Evolutionary conservation across 2,797 vertebrate genomes (phyloP).

Genomic region (Erethizon dorsatum): DNA sequence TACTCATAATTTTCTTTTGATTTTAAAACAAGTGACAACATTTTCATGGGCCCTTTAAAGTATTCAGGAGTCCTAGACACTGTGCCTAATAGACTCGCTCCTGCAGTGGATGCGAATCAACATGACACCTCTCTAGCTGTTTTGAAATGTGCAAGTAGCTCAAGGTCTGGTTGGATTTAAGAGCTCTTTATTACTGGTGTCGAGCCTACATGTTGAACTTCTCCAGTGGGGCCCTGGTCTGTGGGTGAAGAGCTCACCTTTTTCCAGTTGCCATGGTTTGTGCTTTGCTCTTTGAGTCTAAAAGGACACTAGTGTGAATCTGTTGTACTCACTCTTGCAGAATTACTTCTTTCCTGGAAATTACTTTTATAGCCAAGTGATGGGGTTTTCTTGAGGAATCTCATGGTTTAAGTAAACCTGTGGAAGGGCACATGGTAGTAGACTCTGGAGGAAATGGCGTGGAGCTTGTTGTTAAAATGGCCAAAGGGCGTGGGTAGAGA

Average conservation of each 20-base stretch:
- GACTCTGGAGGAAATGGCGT: background rate
- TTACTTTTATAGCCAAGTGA: conserved; percentile 30
- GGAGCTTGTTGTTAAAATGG: background rate
- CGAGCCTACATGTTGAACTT: background rate
- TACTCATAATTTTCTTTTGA: background rate
- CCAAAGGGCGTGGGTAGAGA: too few species aligned
- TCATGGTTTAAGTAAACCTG: conserved; percentile 26
- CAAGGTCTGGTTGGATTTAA: background rate
- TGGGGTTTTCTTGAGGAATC: background rate
- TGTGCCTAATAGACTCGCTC: background rate
- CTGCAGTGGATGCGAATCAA: background rate
- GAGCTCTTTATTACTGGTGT: background rate
- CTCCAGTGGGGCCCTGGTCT: background rate
- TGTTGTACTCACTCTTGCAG: background rate
- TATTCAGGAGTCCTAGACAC: background rate
- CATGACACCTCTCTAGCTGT: background rate
- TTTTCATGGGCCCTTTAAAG: background rate
- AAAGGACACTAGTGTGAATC: background rate
- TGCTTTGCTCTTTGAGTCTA: background rate
- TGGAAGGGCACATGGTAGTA: background rate
- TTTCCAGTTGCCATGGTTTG: background rate
- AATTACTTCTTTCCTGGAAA: conserved; percentile 61
- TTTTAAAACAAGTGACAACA: conserved; percentile 23
- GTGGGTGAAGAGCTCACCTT: background rate
- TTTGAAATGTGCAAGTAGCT: background rate